Conservation (phyloP, 2,888 invertebrate species). For the Zele albiditarsus region DNA sequence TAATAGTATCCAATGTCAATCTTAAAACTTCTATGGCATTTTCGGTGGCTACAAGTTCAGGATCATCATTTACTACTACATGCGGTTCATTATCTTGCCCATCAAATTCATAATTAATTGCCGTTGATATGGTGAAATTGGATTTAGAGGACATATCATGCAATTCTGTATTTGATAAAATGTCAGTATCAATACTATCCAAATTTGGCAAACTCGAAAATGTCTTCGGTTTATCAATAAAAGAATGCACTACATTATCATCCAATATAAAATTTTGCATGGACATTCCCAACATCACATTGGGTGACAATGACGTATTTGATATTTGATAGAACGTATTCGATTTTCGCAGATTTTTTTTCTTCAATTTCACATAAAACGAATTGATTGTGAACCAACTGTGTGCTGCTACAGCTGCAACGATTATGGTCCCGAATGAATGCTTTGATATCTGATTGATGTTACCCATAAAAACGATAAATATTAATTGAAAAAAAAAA, state of each 20-base stretch:
- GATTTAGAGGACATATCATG: constrained; percentile 50
- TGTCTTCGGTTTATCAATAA: constrained; percentile 35
- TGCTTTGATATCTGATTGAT: neutral
- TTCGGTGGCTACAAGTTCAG: constrained; percentile 51
- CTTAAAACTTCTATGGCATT: constrained; percentile 58
- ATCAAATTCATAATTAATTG: constrained; percentile 50
- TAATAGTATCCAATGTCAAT: constrained; percentile 51
- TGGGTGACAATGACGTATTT: neutral
- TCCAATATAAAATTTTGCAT: constrained; percentile 6
- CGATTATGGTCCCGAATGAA: constrained; percentile 5
- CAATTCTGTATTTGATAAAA: constrained; percentile 24
- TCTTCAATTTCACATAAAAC: constrained; percentile 54
- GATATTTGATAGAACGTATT: constrained; percentile 25
- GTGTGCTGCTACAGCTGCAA: constrained; percentile 57
- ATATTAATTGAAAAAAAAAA: neutral
- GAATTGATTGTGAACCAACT: constrained; percentile 59
- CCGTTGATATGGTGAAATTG: constrained; percentile 49
- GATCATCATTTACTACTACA: constrained; percentile 42
- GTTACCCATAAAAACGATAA: constrained; percentile 1
- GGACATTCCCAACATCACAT: constrained; percentile 33
- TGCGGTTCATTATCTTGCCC: constrained; percentile 43
- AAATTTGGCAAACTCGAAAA: constrained; percentile 51
- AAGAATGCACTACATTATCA: neutral
- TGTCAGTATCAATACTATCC: constrained; percentile 35
- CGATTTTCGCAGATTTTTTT: constrained; percentile 41